phyloP scores from a whole-genome alignment of 1,140 invertebrate species.

The Augochlora pura region DNA sequence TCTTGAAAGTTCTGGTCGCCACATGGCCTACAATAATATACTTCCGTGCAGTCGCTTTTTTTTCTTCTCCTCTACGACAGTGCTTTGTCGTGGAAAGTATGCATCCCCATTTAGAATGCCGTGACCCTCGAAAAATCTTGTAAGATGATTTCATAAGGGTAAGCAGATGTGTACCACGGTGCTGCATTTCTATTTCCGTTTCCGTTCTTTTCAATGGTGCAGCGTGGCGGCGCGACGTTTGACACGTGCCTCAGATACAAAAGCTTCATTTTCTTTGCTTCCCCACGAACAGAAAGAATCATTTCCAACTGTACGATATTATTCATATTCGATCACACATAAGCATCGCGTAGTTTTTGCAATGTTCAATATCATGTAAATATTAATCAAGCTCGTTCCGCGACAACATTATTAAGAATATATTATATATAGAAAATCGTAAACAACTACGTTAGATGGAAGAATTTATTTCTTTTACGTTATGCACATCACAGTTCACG shows the following conservation, averaged over 20 bases:
- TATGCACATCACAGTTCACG: too few relatives aligned
- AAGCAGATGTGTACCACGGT: conserved; percentile 19
- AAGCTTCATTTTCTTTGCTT: background rate
- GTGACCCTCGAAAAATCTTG: conserved; percentile 18
- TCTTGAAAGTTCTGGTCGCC: conserved; percentile 33
- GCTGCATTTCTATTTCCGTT: conserved; percentile 42
- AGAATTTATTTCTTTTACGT: too few relatives aligned
- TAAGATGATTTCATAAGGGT: conserved; percentile 33
- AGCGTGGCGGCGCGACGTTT: background rate
- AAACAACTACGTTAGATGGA: too few relatives aligned
- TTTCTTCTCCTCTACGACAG: background rate
- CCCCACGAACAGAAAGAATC: background rate
- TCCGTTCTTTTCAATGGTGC: conserved; percentile 1
- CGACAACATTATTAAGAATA: too few relatives aligned
- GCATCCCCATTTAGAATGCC: conserved; percentile 4
- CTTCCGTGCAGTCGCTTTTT: conserved; percentile 29
- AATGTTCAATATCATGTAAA: too few relatives aligned
- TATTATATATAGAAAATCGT: too few relatives aligned
- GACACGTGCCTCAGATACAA: conserved; percentile 3
- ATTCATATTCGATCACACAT: background rate
- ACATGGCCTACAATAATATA: conserved; percentile 41
- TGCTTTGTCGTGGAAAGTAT: conserved; percentile 10
- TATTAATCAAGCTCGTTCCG: too few relatives aligned
- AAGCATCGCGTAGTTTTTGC: too few relatives aligned
- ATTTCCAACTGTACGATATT: background rate